A percentile compares a stretch with the other conserved stretches of the same genome.
phyloP scores from a whole-genome alignment of 2,113 vertebrate genomes.

The Sylvilagus bachmani region DNA sequence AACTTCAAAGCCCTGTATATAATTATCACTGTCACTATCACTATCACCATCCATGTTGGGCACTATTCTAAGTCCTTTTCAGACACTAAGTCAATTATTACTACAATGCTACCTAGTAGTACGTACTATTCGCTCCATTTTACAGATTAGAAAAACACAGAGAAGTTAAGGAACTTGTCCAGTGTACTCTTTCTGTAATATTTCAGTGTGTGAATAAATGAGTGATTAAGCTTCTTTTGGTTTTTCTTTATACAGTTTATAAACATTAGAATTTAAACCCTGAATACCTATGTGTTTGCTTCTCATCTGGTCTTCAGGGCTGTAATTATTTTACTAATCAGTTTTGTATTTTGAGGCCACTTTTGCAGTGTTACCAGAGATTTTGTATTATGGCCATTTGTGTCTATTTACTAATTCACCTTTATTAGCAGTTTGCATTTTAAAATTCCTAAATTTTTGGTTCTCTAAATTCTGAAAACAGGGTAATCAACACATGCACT shows the following conservation, averaged over 20 bases:
- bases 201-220: neutral
- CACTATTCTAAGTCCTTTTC: neutral
- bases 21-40: neutral
- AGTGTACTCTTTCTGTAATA: neutral
- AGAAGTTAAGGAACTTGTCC: neutral
- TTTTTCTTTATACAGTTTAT: neutral
- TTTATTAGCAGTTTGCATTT: constrained; percentile 67
- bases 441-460: constrained; percentile 60
- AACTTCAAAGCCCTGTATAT: neutral
- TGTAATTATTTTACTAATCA: constrained; percentile 45
- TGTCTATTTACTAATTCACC: constrained; percentile 62
- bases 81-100: neutral
- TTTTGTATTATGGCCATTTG: constrained; percentile 51
- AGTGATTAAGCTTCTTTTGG: neutral
- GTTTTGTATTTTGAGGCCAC: constrained; percentile 7
- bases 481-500: constrained; percentile 45
- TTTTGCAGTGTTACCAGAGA: neutral
- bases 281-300: neutral
- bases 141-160: neutral
- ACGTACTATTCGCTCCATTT: neutral
- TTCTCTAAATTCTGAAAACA: constrained; percentile 62
- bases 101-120: neutral
- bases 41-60: neutral
- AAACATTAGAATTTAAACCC: constrained; percentile 13
- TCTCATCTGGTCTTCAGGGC: neutral